phyloP scores from a whole-genome alignment of 2,113 vertebrate genomes.

The Penelope pileata region DNA sequence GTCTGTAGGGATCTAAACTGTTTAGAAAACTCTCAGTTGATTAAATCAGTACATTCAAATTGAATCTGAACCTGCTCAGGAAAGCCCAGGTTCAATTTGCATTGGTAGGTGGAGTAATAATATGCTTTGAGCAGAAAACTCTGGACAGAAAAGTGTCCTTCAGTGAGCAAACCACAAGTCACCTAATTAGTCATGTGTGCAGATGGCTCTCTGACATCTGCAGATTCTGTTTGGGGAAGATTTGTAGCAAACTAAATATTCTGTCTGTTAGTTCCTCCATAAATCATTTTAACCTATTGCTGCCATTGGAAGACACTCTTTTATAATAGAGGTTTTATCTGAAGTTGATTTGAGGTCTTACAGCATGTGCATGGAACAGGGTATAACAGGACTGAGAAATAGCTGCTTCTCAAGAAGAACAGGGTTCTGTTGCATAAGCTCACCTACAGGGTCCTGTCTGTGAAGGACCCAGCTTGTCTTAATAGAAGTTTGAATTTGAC shows the following conservation, averaged over 20 bases:
- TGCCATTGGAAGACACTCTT: neutral
- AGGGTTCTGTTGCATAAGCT: neutral
- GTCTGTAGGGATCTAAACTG: neutral
- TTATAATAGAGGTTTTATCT: neutral
- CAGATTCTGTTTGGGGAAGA: neutral
- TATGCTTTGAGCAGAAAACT: neutral
- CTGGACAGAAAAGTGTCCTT: neutral
- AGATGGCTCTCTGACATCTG: neutral
- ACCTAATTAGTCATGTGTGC: neutral
- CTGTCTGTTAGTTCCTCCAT: neutral
- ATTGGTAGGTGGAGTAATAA: neutral
- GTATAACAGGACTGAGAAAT: neutral
- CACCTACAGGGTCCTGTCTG: neutral
- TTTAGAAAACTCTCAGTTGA: neutral
- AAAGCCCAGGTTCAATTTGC: conserved; percentile 9
- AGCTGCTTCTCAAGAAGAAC: neutral
- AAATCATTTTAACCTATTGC: neutral
- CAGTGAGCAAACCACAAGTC: neutral
- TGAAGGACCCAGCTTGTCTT: neutral
- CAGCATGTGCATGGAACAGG: neutral
- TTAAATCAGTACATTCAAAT: conserved; percentile 24
- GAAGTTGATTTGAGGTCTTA: neutral
- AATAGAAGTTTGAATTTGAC: neutral
- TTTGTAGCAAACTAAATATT: neutral
- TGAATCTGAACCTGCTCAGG: neutral